Evolutionary conservation across 64 coral and sea anemone species (phyloP).

Genomic region (Orbicella faveolata): DNA sequence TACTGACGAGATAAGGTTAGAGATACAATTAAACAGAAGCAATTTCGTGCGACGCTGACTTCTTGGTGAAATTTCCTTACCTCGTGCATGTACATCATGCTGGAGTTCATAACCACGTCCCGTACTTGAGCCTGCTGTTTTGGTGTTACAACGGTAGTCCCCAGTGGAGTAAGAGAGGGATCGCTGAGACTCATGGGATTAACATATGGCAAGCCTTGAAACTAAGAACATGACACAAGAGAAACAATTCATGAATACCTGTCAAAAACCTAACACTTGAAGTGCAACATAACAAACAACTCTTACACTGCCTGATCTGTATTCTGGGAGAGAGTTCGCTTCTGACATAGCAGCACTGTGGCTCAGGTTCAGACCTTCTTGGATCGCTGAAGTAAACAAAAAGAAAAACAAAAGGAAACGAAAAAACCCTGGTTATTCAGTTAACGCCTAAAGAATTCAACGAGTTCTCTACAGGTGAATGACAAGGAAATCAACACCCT

Average conservation of each 20-base stretch:
- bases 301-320: conserved; percentile 83
- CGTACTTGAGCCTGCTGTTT: conserved; percentile 64
- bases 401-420: background rate
- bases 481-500: too few species aligned
- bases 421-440: background rate
- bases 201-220: conserved; percentile 77
- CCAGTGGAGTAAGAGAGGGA: conserved; percentile 54
- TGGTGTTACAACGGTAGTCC: conserved; percentile 55
- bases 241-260: background rate
- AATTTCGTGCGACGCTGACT: background rate
- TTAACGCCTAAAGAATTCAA: too few species aligned
- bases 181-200: conserved; percentile 75
- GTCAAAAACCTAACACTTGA: background rate
- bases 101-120: conserved; percentile 90
- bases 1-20: background rate
- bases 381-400: conserved; percentile 49
- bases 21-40: background rate
- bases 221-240: background rate
- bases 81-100: conserved; percentile 97
- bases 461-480: too few species aligned
- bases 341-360: conserved; percentile 67
- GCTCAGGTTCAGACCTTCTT: conserved; percentile 68
- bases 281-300: background rate
- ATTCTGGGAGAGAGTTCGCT: conserved; percentile 73
- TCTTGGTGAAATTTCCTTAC: conserved; percentile 6